phyloP scores from a whole-genome alignment of 1,140 invertebrate species.

The Drosophila erecta region DNA sequence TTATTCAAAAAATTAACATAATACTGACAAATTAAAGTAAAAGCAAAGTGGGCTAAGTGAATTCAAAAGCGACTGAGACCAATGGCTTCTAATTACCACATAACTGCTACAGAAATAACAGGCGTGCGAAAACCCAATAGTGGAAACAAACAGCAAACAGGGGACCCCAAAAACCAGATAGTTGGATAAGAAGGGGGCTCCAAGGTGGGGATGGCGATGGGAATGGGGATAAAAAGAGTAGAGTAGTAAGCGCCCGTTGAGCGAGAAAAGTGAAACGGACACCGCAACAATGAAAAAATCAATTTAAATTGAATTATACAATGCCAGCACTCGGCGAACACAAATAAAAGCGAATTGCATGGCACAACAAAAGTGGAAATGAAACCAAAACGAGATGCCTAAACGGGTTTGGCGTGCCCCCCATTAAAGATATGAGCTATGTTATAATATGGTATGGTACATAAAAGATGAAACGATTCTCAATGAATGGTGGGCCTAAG shows the following conservation, averaged over 20 bases:
- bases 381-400: constrained; percentile 37
- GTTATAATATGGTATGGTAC: neutral
- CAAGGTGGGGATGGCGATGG: constrained; percentile 22
- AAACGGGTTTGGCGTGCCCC: constrained; percentile 61
- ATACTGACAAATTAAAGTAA: neutral
- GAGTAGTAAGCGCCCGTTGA: constrained; percentile 27
- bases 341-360: constrained; percentile 52
- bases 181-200: constrained; percentile 40
- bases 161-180: constrained; percentile 10
- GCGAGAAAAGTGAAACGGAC: constrained; percentile 42
- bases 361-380: constrained; percentile 37
- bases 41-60: neutral
- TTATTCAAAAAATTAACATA: constrained; percentile 21
- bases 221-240: constrained; percentile 4
- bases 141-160: constrained; percentile 1
- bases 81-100: constrained; percentile 25
- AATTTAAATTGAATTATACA: constrained; percentile 80
- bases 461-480: constrained; percentile 58
- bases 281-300: constrained; percentile 53
- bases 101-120: constrained; percentile 20
- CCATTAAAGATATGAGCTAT: constrained; percentile 6
- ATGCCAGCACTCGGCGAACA: constrained; percentile 37
- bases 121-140: constrained; percentile 29
- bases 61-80: neutral
- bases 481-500: constrained; percentile 53